phyloP scores from a whole-genome alignment of 2,113 vertebrate species.

The Heteronetta atricapilla region DNA sequence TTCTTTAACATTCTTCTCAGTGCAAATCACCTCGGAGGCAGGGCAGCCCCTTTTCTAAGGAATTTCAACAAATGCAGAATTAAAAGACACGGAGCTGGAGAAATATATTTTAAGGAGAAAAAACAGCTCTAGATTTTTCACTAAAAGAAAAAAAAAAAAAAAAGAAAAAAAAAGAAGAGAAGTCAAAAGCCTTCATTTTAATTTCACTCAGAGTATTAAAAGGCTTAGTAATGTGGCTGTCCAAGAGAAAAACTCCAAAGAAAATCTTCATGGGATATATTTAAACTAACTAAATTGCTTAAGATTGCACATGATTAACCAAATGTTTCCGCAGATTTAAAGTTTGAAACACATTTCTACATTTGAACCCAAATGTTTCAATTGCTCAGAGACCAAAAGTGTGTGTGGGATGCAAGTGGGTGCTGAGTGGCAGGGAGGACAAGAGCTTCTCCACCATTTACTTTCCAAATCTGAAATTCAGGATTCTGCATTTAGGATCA shows the following conservation, averaged over 20 bases:
- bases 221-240: neutral
- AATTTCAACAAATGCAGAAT: conserved; percentile 14
- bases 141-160: neutral
- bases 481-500: neutral
- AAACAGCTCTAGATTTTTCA: neutral
- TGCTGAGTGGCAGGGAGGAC: neutral
- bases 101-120: conserved; percentile 8
- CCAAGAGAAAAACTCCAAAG: neutral
- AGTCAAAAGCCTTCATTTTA: neutral
- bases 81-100: neutral
- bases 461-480: neutral
- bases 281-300: neutral
- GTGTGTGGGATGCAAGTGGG: neutral
- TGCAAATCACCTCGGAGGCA: conserved; percentile 28
- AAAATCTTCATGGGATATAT: neutral
- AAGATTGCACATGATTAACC: neutral
- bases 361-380: neutral
- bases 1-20: conserved; percentile 63
- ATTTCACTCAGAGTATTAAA: neutral
- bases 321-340: neutral
- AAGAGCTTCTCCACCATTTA: neutral
- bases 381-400: neutral
- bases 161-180: neutral
- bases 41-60: conserved; percentile 28
- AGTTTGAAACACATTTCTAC: neutral